Percentiles rank a stretch among this genome's conserved stretches.
These are phyloP conservation scores for Ptyas mucosa DNA, from an alignment of 2,113 vertebrate genomes.

Conservation along the genomic window DNA sequence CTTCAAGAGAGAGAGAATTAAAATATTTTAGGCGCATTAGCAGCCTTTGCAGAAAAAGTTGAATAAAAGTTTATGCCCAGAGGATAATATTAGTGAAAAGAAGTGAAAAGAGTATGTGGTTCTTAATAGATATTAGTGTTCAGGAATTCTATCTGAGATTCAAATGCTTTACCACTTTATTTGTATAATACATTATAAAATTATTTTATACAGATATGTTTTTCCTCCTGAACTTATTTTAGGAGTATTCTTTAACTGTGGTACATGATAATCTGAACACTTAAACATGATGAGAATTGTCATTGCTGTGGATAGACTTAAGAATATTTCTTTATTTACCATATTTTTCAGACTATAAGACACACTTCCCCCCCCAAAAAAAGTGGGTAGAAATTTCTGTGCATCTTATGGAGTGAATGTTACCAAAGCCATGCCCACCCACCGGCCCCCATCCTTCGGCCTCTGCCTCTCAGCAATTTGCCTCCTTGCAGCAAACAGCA, in stretches of 20 bases:
- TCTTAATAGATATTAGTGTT: not conserved
- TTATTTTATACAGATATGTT: not conserved
- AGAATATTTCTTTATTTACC: not conserved
- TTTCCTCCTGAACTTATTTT: not conserved
- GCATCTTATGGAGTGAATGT: too few species aligned
- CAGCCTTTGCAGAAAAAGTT: not conserved
- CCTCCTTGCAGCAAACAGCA: too few species aligned
- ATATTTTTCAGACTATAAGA: too few species aligned
- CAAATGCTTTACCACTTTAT: not conserved
- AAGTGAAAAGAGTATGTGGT: not conserved
- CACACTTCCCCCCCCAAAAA: too few species aligned
- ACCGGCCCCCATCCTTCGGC: too few species aligned
- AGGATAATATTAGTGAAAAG: not conserved
- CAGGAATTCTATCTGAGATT: not conserved
- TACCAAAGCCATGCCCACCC: too few species aligned
- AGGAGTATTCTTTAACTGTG: not conserved
- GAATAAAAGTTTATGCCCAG: not conserved
- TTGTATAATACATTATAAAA: not conserved
- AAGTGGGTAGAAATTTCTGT: too few species aligned
- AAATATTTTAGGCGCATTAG: not conserved
- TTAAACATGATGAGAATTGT: not conserved
- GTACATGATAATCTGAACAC: not conserved
- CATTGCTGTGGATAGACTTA: not conserved
- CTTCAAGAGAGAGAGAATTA: not conserved
- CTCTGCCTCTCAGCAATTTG: too few species aligned